These are phyloP conservation scores for Leptinotarsa juncta DNA, from an alignment of 2,888 invertebrate genomes.

Conservation along the genomic window DNA sequence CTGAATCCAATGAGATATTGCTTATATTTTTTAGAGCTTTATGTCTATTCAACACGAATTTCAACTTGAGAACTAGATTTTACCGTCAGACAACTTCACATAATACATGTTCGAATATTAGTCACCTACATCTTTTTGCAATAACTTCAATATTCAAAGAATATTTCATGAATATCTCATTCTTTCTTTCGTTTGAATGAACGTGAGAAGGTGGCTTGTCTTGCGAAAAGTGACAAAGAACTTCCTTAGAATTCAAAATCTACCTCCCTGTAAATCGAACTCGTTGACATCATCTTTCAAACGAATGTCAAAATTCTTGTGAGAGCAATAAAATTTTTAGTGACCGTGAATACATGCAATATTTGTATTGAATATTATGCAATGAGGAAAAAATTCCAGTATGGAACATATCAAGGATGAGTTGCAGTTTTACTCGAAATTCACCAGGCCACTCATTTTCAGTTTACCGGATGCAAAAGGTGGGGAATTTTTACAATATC, in stretches of 20 bases:
- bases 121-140: too few relatives aligned
- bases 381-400: conserved; percentile 25
- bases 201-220: too few relatives aligned
- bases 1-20: too few relatives aligned
- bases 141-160: too few relatives aligned
- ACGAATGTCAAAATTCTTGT: conserved; percentile 30
- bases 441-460: conserved; percentile 64
- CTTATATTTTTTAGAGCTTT: too few relatives aligned
- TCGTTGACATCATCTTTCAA: conserved; percentile 17
- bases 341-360: not conserved
- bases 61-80: too few relatives aligned
- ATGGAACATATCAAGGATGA: conserved; percentile 54
- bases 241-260: not conserved
- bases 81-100: too few relatives aligned
- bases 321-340: conserved; percentile 11
- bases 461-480: conserved; percentile 63
- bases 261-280: not conserved
- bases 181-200: too few relatives aligned
- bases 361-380: conserved; percentile 9
- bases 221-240: too few relatives aligned
- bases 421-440: conserved; percentile 64
- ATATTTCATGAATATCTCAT: too few relatives aligned
- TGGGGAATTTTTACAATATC: conserved; percentile 42
- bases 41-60: too few relatives aligned
- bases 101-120: too few relatives aligned